Percentiles rank a stretch among this genome's conserved stretches.
phyloP scores from a whole-genome alignment of 2,797 vertebrate species.

The Macroramphosus scolopax region DNA sequence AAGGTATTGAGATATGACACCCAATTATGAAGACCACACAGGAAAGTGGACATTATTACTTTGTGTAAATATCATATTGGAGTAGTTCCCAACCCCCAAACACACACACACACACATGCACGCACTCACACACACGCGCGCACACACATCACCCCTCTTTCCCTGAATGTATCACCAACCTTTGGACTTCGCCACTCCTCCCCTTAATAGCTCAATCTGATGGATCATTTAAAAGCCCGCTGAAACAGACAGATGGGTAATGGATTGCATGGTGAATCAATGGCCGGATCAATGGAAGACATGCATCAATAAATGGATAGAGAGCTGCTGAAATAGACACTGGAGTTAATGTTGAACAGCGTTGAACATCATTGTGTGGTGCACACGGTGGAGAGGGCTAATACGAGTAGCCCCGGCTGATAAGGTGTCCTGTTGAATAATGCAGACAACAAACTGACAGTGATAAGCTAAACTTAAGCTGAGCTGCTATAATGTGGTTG shows the following conservation, averaged over 20 bases:
- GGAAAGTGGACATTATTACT: no score
- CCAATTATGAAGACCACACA: background rate
- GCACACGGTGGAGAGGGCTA: slow-evolving; percentile 43
- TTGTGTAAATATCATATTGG: slow-evolving; percentile 10
- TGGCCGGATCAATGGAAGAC: slow-evolving; percentile 72
- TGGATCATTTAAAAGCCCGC: slow-evolving; percentile 77
- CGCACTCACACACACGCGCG: slow-evolving; percentile 4
- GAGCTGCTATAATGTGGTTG: slow-evolving; percentile 27
- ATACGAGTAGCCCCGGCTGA: slow-evolving; percentile 46
- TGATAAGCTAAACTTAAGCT: slow-evolving; percentile 61
- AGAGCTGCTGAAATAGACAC: slow-evolving; percentile 74
- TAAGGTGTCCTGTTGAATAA: slow-evolving; percentile 69
- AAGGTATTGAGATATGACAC: background rate
- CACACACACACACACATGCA: background rate
- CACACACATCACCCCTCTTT: slow-evolving; percentile 10
- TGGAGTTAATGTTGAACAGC: slow-evolving; percentile 54
- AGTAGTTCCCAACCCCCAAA: slow-evolving; percentile 7
- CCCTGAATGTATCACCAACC: slow-evolving; percentile 60
- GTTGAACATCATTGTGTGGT: slow-evolving; percentile 53
- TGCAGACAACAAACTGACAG: slow-evolving; percentile 58
- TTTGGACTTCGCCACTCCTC: slow-evolving; percentile 73
- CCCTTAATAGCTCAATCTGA: slow-evolving; percentile 72
- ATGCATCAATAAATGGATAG: slow-evolving; percentile 78
- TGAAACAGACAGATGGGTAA: slow-evolving; percentile 77
- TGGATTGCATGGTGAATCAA: slow-evolving; percentile 78